Base-by-base conservation (phyloP, 2,113 vertebrate species). In the Onychorhynchus coronatus region DNA sequence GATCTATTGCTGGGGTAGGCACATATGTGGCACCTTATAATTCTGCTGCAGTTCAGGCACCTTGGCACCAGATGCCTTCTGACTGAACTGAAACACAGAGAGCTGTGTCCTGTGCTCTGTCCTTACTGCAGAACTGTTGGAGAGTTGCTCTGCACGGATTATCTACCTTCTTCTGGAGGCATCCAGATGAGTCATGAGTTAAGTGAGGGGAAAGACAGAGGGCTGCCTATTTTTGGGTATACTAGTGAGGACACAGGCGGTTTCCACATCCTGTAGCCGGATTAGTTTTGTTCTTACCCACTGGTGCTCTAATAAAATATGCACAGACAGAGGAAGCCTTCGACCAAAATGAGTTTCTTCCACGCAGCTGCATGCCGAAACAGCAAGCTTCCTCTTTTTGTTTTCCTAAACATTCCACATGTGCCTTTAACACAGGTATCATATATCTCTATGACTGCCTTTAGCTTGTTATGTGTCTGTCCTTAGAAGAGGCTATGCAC, bases 1-100 rank as follows among this genome's bases (percentile, higher is more conserved):
- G n/a, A 77, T 2, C 9, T 30, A 6, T 3, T 28, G 30, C 44
- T 0, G 3, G 12, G n/a, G 6, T 18, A 61, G 27, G 18, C 49
- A 33, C 0, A 0, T 41, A 28, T 1, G 3, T 11, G 70, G 22
- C 33, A 68, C 6, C 30, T 28, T 27, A n/a, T 0, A 50, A 41
- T 23, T 55, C 20, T 39, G 67, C 75, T 83, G 72, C 44, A 89
- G 47, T 73, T 80, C 41, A 47, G 63, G n/a, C 35, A 68, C 25
- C 16, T 28, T 53, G 67, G 24, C 62, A 89, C 21, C 15, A 86
- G 37, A 23, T 65, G n/a, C 35, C 52, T 42, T 86, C n/a, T 67
- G 66, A 52, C 75, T 63, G 37, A 67, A 37, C 39, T 42, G 39
- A 71, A 67, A 41, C 12, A 52, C 49, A 44, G 71, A 61, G 16